Evolutionary conservation across 2,888 invertebrate genomes (phyloP).

Genomic region (Marronus borbonicus): DNA sequence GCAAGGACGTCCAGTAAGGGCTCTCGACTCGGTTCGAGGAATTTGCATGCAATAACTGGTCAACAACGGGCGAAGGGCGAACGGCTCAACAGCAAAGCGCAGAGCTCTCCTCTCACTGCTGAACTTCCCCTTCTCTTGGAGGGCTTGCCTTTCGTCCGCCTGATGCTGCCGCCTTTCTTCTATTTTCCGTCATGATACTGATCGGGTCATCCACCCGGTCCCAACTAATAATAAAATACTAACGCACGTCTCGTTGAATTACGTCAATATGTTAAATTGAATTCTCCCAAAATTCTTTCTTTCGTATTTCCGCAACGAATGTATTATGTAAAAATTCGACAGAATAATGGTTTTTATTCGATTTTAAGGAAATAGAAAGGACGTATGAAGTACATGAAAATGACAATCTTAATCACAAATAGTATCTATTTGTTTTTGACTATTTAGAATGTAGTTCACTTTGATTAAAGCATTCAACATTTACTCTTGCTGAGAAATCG

Average conservation of each 20-base stretch:
- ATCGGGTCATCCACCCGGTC: conserved; percentile 38
- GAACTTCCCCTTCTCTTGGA: background rate
- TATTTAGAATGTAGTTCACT: too few species aligned
- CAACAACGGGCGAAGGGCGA: conserved; percentile 47
- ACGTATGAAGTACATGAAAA: background rate
- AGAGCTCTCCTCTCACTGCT: background rate
- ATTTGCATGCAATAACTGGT: conserved; percentile 69
- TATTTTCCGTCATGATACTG: background rate
- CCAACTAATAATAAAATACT: conserved; percentile 48
- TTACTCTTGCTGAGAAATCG: too few species aligned
- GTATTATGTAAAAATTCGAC: background rate
- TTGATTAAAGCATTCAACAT: too few species aligned
- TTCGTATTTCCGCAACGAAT: background rate
- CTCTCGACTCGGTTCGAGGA: conserved; percentile 62
- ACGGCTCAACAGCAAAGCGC: conserved; percentile 24
- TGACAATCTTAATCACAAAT: too few species aligned
- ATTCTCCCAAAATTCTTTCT: conserved; percentile 19
- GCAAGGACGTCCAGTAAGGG: conserved; percentile 59
- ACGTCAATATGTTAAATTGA: conserved; percentile 45
- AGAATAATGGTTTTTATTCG: background rate
- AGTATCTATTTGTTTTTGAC: too few species aligned
- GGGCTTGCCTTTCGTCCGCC: background rate
- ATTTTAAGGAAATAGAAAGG: background rate
- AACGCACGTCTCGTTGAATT: conserved; percentile 41
- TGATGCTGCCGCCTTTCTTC: conserved; percentile 26